phyloP scores from a whole-genome alignment of 2,888 invertebrate species.

The Hirtodrosophila trivittata region DNA sequence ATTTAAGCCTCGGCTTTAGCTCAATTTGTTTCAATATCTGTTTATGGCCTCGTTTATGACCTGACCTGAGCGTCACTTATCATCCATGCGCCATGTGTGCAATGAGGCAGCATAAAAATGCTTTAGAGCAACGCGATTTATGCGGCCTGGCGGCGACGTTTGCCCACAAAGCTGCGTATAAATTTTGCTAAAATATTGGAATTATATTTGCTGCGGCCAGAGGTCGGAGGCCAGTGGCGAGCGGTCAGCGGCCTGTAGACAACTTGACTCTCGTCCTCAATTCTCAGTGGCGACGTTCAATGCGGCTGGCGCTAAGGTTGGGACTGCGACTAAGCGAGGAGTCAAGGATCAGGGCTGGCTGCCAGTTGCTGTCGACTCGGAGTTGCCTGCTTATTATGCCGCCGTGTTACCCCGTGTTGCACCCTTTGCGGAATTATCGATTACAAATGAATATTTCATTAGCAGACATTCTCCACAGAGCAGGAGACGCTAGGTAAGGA shows the following conservation, averaged over 20 bases:
- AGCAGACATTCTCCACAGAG: conserved; percentile 41
- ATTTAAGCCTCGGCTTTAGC: neutral
- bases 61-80: conserved; percentile 27
- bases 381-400: conserved; percentile 69
- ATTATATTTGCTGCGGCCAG: conserved; percentile 36
- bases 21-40: neutral
- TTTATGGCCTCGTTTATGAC: conserved; percentile 16
- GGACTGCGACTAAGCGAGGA: conserved; percentile 5
- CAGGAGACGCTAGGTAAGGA: too few relatives aligned
- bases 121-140: conserved; percentile 42
- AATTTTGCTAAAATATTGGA: conserved; percentile 64
- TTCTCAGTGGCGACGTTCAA: conserved; percentile 66
- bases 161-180: conserved; percentile 53
- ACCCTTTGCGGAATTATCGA: conserved; percentile 76
- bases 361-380: conserved; percentile 38
- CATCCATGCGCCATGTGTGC: conserved; percentile 28
- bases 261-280: conserved; percentile 70
- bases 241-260: conserved; percentile 46
- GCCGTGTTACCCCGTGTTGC: conserved; percentile 42
- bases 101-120: conserved; percentile 40
- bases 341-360: conserved; percentile 2
- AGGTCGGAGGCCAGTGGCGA: conserved; percentile 1
- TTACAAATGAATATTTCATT: conserved; percentile 78
- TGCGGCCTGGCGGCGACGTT: conserved; percentile 30
- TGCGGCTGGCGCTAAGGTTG: conserved; percentile 50